phyloP scores from a whole-genome alignment of 2,113 vertebrate species.

The Bubalus kerabau region DNA sequence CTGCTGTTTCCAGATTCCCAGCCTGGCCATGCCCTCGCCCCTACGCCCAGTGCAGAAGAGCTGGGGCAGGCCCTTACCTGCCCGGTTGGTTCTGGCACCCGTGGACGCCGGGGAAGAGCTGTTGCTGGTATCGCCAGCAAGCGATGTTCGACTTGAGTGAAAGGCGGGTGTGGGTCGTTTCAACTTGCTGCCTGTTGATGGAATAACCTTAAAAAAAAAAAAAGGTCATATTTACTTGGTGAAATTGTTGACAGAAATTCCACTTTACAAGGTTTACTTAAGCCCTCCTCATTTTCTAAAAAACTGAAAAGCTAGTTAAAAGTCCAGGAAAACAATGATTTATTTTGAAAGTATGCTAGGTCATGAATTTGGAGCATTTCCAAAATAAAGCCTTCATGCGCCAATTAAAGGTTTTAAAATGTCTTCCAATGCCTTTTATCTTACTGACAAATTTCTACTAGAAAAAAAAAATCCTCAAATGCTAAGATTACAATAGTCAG shows the following conservation, averaged over 20 bases:
- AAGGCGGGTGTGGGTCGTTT: slow-evolving; percentile 89
- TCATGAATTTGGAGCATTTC: slow-evolving; percentile 18
- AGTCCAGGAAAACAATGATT: slow-evolving; percentile 64
- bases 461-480: neutral
- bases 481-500: neutral
- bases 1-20: neutral
- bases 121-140: slow-evolving; percentile 94
- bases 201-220: slow-evolving; percentile 83
- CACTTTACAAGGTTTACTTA: neutral
- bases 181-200: slow-evolving; percentile 88
- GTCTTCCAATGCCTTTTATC: neutral
- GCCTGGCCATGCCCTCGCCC: neutral
- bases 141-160: slow-evolving; percentile 94
- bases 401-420: slow-evolving; percentile 33
- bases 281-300: neutral
- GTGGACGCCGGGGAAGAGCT: slow-evolving; percentile 81
- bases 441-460: neutral
- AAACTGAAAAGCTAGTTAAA: slow-evolving; percentile 67
- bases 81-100: slow-evolving; percentile 85
- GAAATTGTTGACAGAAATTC: neutral
- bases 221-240: slow-evolving; percentile 4
- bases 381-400: neutral
- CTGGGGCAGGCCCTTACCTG: slow-evolving; percentile 79
- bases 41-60: neutral
- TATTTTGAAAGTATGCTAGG: neutral